phyloP scores from a whole-genome alignment of 2,888 invertebrate species.

The Philhelius pedissequus region DNA sequence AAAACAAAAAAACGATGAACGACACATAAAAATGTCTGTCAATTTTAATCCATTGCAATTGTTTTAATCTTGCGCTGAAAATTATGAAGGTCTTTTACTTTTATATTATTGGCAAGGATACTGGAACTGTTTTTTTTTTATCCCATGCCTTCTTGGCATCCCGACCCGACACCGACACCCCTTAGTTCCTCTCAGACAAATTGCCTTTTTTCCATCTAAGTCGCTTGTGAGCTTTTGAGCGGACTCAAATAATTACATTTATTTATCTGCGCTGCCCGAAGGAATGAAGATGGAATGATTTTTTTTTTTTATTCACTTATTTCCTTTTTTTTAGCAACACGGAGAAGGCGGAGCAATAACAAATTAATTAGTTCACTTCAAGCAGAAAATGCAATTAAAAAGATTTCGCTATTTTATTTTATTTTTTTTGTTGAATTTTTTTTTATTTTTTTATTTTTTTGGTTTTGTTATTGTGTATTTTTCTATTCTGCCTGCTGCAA shows the following conservation, averaged over 20 bases:
- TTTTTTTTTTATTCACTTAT: conserved; percentile 39
- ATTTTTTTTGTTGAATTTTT: conserved; percentile 39
- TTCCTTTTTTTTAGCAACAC: conserved; percentile 33
- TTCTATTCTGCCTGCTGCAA: conserved; percentile 16
- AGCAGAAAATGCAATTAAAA: conserved; percentile 76
- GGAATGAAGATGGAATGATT: conserved; percentile 60
- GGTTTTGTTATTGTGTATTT: conserved; percentile 21
- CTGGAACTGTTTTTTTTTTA: background rate
- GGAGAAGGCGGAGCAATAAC: conserved; percentile 74
- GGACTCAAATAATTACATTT: conserved; percentile 68
- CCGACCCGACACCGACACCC: background rate
- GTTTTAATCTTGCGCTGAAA: conserved; percentile 74
- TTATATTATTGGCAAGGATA: conserved; percentile 65
- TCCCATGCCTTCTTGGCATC: background rate
- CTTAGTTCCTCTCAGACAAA: conserved; percentile 52
- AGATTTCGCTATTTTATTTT: conserved; percentile 69
- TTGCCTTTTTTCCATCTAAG: conserved; percentile 47
- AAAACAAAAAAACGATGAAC: conserved; percentile 39
- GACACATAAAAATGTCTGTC: conserved; percentile 69
- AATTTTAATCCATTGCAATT: conserved; percentile 76
- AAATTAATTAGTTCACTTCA: conserved; percentile 77
- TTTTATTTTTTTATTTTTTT: background rate
- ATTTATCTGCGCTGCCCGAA: conserved; percentile 63
- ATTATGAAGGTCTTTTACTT: conserved; percentile 76
- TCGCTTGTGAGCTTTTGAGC: conserved; percentile 61